Base-by-base conservation (phyloP, 2,888 invertebrate species). In the Laspeyria flexula region DNA sequence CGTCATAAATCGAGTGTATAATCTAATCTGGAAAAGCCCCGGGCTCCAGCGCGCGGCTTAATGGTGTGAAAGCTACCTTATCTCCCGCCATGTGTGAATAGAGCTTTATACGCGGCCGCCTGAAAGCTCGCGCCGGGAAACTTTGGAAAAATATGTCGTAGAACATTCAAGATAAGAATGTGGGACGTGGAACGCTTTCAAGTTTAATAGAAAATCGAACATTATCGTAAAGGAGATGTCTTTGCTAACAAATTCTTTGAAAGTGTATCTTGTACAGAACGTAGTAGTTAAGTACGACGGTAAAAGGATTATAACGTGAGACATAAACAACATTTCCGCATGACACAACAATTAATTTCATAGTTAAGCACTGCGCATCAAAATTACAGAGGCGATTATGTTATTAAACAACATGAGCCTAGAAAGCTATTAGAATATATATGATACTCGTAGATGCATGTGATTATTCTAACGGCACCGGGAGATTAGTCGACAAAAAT, bases 21-120 rank as follows among this genome's bases (percentile, higher is more conserved):
- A 93, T 93, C 93, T 93, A 93, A 93, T 93, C 93, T 93, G 92
- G 92, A 91, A 92, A 92, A 93, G 92, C 92, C 90, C 92, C 90
- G 88, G 86, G 91, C 90, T 91, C 90, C 89, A 88, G 86, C 84
- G 90, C 87, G 84, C 88, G 84, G 90, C 90, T 91, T 92, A 92
- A 92, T 92, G 91, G 92, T 90, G 92, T 91, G 92, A 92, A 91
- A 92, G 92, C 92, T 88, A 87, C 91, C 91, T 92, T 92, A 92
- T 92, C 92, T 92, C 90, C 90, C 83, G 83, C 90, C 92, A 92
- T 92, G 92, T 92, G 92, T 92, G 92, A 92, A 92, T 92, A 91
- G 91, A 88, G 90, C 92, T 90, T 90, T 90, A 90, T 89, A 91
- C 88, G 86, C 84, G 87, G 84, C 87, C 77, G 90, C 85, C 90